Evolutionary conservation across 2,888 invertebrate genomes (phyloP), one percentile per base, ranked within the genome.

Genomic region (Gymnoscelis rufifasciata): DNA sequence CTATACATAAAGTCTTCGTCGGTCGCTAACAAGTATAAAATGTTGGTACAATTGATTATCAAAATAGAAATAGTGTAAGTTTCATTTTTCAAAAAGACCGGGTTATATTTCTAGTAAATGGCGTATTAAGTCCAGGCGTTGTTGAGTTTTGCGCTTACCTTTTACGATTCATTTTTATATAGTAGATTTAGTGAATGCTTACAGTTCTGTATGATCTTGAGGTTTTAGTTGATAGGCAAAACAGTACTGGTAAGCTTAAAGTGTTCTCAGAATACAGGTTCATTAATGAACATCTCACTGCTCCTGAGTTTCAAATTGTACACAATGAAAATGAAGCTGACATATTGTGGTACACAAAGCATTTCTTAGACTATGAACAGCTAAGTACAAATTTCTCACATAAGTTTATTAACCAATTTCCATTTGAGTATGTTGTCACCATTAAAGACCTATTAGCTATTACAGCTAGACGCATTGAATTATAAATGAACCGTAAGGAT

Each of bases 361-460:
- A 96, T 71, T 97, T 94, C 64, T 95, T 94, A 76, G 89, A 91
- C 47, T 98, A 91, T 66, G 90, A 90, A 71, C 92, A 90, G 41
- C 76, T 96, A 0, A 91, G 92, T 53, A 68, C 83, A 41, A 69
- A 81, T 10, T 87, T 83, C 5, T 94, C 95, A 0, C 77, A 90
- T 29, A 93, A 92, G 64, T 93, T 93, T 74, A 86, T 98, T 1
- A 98, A 97, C 78, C 97, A 98, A 79, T 98, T 97, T 77, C 97
- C 97, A 0, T 95, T 92, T 79, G 98, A 98, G 76, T 93, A 93
- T 83, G 92, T 97, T 1, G 69, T 97, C 6, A 97, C 97, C 2
- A 91, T 95, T 6, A 98, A 97, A 81, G 97, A 98, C 84, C 84
- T 97, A 15, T 71, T 98, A 19, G 91, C 94, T 41, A 88, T 94